Evolutionary conservation across 2,113 vertebrate genomes (phyloP), one percentile per base, ranked within the genome.

Genomic region (Caracal caracal): DNA sequence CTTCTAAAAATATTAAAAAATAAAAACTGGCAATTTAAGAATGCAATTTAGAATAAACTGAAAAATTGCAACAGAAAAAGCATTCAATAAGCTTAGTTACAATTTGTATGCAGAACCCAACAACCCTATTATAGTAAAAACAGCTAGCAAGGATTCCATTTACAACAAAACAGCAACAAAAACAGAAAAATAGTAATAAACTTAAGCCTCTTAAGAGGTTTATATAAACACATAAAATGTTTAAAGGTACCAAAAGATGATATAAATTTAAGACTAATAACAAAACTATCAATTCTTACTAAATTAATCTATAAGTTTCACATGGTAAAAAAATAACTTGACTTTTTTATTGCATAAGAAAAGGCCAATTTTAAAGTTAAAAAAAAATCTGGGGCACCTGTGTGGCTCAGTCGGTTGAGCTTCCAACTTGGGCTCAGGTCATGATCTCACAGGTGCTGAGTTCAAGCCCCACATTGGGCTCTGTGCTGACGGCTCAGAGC

Each of bases 61-160:
- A 88, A 59, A 95, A 90, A 84, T 1, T 65, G 13, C 30, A 90
- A 85, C 1, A 75, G 80, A 78, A 90, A 90, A 2, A 75, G 19
- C 63, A 80, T 73, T 95, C 82, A 92, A 40, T 80, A 87, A 86
- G 65, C 43, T 71, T 71, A 71, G 20, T 63, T 92, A 43, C 53
- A 53, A 87, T 43, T 70, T 92, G 49, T 30, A 85, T 49, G 33
- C 37, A 85, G 68, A 95, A 90, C 49, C 49, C 80, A 95, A 89
- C 2, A 30, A 40, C 56, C 33, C 76, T 94, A 61, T 63, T 49
- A 88, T 51, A 73, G 28, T 90, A 84, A 85, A 28, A 94, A 81
- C 20, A 40, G 53, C 20, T 49, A 90, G 22, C 56, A 90, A 90
- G 22, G 59, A 84, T 84, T 78, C 70, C 16, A 68, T 56, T 89